Conservation (phyloP, 2,797 vertebrate species). For the Oophaga sylvatica region DNA sequence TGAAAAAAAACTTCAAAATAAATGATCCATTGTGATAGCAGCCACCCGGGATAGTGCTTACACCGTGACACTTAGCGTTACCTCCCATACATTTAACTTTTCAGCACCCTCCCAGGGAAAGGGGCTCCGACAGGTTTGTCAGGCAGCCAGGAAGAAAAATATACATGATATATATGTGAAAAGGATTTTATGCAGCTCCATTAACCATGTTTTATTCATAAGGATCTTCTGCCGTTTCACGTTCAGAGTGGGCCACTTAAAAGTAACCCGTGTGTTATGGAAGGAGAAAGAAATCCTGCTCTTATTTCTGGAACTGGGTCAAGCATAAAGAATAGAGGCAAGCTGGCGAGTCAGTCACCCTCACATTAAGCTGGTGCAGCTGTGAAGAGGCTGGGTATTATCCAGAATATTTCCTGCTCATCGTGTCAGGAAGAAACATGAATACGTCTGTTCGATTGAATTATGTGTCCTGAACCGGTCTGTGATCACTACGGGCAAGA, state of each 20-base stretch:
- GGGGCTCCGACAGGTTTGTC: background rate
- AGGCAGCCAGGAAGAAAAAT: conserved; percentile 2
- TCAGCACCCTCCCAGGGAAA: background rate
- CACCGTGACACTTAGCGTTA: background rate
- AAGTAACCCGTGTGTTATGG: background rate
- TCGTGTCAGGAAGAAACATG: background rate
- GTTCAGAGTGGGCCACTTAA: conserved; percentile 8
- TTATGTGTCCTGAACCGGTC: too few relatives aligned
- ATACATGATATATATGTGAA: background rate
- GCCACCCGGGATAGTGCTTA: background rate
- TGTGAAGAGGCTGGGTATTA: conserved; percentile 4
- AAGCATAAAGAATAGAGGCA: conserved; percentile 46
- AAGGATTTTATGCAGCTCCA: conserved; percentile 7
- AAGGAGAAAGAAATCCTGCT: conserved; percentile 34
- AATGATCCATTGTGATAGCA: background rate
- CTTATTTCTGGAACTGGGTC: conserved; percentile 52
- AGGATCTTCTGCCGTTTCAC: background rate
- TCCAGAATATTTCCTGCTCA: background rate
- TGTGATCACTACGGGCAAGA: too few relatives aligned
- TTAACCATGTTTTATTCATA: conserved; percentile 35
- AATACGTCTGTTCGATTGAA: background rate
- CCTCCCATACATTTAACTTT: conserved; percentile 1
- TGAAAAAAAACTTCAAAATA: background rate
- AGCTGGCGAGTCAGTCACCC: conserved; percentile 33
- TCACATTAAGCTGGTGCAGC: conserved; percentile 14